These are phyloP conservation scores for Montipora capitata DNA, from an alignment of 92 coral and sea anemone species.

Conservation along the genomic window DNA sequence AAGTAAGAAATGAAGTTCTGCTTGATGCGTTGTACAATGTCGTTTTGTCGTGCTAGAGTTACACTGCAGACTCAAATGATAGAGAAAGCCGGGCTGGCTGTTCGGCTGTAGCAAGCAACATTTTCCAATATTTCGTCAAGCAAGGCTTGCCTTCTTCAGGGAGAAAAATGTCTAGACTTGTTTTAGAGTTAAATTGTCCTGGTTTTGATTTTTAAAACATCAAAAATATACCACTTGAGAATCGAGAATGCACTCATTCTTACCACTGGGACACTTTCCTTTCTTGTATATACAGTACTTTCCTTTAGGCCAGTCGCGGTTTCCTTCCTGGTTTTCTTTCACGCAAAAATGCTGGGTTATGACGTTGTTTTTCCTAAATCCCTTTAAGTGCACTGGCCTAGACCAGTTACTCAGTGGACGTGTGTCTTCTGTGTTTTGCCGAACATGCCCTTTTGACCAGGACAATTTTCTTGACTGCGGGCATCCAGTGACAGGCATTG, in stretches of 20 bases:
- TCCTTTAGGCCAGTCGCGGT: conserved; percentile 62
- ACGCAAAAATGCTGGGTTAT: conserved; percentile 71
- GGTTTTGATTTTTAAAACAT: too few species aligned
- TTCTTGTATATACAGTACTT: conserved; percentile 73
- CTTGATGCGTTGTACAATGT: too few species aligned
- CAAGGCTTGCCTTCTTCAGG: too few species aligned
- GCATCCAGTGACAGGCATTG: conserved; percentile 71
- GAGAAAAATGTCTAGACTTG: too few species aligned
- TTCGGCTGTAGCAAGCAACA: too few species aligned
- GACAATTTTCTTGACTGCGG: conserved; percentile 39
- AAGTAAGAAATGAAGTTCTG: too few species aligned
- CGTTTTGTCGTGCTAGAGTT: too few species aligned
- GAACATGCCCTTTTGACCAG: conserved; percentile 58
- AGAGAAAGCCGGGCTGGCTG: too few species aligned
- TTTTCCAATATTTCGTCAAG: too few species aligned
- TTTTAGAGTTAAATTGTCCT: too few species aligned
- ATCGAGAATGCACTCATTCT: neutral
- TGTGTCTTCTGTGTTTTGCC: conserved; percentile 75
- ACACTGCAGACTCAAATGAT: too few species aligned
- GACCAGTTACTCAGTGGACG: conserved; percentile 65
- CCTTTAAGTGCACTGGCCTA: conserved; percentile 54
- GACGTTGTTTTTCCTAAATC: conserved; percentile 38
- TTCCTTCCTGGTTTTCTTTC: conserved; percentile 50
- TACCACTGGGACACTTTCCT: conserved; percentile 57
- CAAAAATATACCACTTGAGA: too few species aligned